A percentile compares a stretch with the other conserved stretches of the same genome.
These are phyloP conservation scores for Lasius fuliginosus DNA, from an alignment of 2,888 invertebrate genomes.

Conservation along the genomic window DNA sequence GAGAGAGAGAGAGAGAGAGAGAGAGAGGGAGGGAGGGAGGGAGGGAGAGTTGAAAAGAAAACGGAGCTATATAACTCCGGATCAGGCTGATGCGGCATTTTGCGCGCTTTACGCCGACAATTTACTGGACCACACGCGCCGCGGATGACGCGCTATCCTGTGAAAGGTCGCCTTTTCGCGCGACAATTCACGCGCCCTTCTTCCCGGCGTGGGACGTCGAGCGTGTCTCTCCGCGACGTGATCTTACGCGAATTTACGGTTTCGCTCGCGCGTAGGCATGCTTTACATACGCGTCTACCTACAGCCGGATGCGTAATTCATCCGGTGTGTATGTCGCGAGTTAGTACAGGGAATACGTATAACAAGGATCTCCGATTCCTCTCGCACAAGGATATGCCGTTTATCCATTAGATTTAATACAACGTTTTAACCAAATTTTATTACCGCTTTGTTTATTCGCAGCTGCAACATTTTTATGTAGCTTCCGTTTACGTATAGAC, in stretches of 20 bases:
- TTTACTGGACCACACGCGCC: constrained; percentile 81
- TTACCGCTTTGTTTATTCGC: background rate
- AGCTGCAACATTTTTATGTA: background rate
- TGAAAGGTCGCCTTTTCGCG: constrained; percentile 61
- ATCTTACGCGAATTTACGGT: constrained; percentile 77
- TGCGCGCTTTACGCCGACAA: constrained; percentile 78
- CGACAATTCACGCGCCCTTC: constrained; percentile 46
- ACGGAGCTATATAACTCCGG: constrained; percentile 75
- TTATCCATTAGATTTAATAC: background rate
- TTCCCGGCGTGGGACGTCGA: constrained; percentile 74
- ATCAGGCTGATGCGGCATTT: constrained; percentile 80
- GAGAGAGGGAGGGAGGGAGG: too few relatives aligned
- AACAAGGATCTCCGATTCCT: constrained; percentile 4
- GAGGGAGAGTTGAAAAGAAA: background rate
- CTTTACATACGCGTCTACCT: constrained; percentile 20
- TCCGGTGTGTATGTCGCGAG: constrained; percentile 9
- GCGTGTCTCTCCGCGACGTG: constrained; percentile 68
- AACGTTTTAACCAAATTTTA: background rate
- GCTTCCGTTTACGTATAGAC: background rate
- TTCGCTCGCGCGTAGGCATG: constrained; percentile 54
- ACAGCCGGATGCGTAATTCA: constrained; percentile 52
- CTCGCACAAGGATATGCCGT: background rate
- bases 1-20: constrained; percentile 8
- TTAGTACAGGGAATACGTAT: constrained; percentile 13
- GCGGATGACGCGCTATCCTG: constrained; percentile 57